Base-by-base conservation (phyloP, 2,113 vertebrate species). In the Raja brachyura region DNA sequence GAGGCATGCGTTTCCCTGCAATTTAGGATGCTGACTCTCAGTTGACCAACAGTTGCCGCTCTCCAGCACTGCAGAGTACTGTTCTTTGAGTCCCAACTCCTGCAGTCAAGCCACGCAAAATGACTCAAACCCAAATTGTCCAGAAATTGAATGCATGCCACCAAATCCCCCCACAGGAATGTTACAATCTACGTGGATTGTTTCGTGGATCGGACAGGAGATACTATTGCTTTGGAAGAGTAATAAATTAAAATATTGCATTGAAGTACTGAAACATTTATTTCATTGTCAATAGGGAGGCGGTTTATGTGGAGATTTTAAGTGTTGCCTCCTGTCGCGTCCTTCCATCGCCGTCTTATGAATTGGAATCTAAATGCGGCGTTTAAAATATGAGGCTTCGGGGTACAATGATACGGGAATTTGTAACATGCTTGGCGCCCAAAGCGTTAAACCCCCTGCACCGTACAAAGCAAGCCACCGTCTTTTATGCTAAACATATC, bases 401-500 rank as follows among this genome's bases (percentile, higher is more conserved):
- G 18, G 56, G 11, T 13, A 14, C 81, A 13, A 59, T 59, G 22
- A 4, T 25, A 28, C 31, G 20, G 2, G 63, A 56, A 25, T n/a
- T 48, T 54, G 33, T 2, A 48, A 10, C 25, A 73, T 25, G 39
- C 22, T 16, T 74, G 66, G 68, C 13, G 33, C 39, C 90, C 22
- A 92, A 92, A 92, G 68, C 8, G 68, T 92, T 92, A 92, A 92
- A 90, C 5, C 20, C 18, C 33, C 73, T 70, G 20, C 3, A 92
- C 66, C 3, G 66, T 54, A 14, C 66, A 92, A 92, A 74, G 68
- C 39, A 6, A 20, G 8, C 31, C 68, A 6, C 63, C 66, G 66
- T 92, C 66, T 74, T 90, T 73, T 25, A 54, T 54, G 33, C 66
- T 92, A 74, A 92, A 92, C 90, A 73, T 48, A 90, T 90, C 88